Percentiles rank a stretch among this genome's conserved stretches.
Evolutionary conservation across 1,140 invertebrate species (phyloP).

Genomic region (Rhyzopertha dominica): DNA sequence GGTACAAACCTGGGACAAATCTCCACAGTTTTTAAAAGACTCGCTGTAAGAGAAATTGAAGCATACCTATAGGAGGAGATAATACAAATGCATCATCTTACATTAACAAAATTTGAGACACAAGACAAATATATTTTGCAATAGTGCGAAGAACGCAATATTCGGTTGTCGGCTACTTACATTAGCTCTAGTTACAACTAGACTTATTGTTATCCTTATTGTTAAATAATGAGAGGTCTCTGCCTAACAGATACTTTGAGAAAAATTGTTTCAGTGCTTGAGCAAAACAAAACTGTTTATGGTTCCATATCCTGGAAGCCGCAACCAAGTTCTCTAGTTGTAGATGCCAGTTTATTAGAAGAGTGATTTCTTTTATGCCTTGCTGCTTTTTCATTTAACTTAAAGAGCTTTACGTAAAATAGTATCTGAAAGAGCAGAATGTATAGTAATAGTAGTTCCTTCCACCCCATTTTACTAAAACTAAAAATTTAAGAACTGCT

Average conservation of each 20-base stretch:
- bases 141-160: constrained; percentile 24
- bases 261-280: constrained; percentile 16
- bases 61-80: constrained; percentile 17
- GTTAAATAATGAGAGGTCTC: constrained; percentile 1
- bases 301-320: constrained; percentile 24
- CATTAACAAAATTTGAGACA: constrained; percentile 15
- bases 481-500: constrained; percentile 10
- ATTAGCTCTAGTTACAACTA: constrained; percentile 27
- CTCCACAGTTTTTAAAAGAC: constrained; percentile 22
- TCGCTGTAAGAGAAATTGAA: constrained; percentile 4
- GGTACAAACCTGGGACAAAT: constrained; percentile 16
- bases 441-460: constrained; percentile 37
- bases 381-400: constrained; percentile 19
- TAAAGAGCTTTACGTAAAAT: constrained; percentile 28
- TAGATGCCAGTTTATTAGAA: constrained; percentile 21
- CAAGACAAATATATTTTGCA: constrained; percentile 18
- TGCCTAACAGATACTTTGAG: constrained; percentile 13
- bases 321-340: constrained; percentile 16
- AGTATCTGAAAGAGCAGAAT: constrained; percentile 22
- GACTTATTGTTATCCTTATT: constrained; percentile 9
- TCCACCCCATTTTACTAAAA: constrained; percentile 27
- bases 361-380: constrained; percentile 10
- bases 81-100: constrained; percentile 19
- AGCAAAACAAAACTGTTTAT: constrained; percentile 20
- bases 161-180: constrained; percentile 22